A percentile compares a stretch with the other conserved stretches of the same genome.
Conservation (phyloP, 2,888 invertebrate genomes). For the Onchidella celtica region DNA sequence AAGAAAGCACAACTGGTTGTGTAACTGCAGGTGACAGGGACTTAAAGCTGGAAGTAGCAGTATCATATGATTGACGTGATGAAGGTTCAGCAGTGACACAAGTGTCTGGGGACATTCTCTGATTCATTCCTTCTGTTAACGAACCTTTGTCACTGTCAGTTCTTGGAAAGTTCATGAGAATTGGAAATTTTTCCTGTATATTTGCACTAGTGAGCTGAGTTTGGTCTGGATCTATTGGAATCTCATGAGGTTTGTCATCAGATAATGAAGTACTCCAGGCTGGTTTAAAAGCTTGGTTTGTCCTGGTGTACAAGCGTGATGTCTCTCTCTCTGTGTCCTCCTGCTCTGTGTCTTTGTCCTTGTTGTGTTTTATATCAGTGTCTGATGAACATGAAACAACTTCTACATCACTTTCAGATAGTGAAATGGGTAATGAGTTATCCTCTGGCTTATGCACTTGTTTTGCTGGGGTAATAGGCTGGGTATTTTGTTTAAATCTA, state of each 20-base stretch:
- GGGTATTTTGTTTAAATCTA: too few species aligned
- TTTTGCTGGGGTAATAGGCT: neutral
- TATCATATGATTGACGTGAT: neutral
- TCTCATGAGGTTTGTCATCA: neutral
- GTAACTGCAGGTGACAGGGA: neutral
- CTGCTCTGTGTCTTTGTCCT: neutral
- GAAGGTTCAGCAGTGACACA: neutral
- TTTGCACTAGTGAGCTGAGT: constrained; percentile 13
- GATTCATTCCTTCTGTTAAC: neutral
- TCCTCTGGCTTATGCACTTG: neutral
- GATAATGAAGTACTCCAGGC: neutral
- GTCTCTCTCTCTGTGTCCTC: too few species aligned
- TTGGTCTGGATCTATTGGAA: neutral
- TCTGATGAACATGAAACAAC: constrained; percentile 16
- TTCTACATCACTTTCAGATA: neutral
- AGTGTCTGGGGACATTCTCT: neutral
- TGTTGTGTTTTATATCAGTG: neutral
- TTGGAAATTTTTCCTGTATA: constrained; percentile 33
- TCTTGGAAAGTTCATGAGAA: neutral
- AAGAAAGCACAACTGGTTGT: neutral
- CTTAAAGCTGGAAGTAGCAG: neutral
- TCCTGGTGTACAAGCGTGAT: too few species aligned
- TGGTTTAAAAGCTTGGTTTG: too few species aligned
- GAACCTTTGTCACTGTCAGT: neutral
- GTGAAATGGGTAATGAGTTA: neutral